Conservation (phyloP, 2,888 invertebrate species). For the Litoditis marina region DNA sequence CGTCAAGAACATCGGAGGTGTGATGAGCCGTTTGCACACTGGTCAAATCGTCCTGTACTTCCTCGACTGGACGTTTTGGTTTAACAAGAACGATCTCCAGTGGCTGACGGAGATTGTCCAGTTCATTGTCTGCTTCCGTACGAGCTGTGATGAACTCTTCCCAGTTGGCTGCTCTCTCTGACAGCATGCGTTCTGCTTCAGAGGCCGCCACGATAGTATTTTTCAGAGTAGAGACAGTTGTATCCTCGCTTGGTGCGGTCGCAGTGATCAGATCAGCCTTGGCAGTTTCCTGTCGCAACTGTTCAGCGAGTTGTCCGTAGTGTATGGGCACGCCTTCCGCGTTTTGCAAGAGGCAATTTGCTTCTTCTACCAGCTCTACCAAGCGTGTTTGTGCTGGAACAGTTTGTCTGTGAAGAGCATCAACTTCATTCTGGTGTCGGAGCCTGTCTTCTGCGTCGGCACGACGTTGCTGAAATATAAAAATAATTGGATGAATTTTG, state of each 20-base stretch:
- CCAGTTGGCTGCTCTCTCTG: conserved; percentile 7
- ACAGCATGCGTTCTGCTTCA: conserved; percentile 6
- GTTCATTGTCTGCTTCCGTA: no score
- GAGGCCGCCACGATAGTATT: conserved; percentile 5
- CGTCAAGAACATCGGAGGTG: no score
- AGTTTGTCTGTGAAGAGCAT: conserved; percentile 25
- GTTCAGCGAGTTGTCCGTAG: conserved; percentile 28
- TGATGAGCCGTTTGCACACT: no score
- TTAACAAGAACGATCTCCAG: no score
- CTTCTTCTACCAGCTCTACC: conserved; percentile 33
- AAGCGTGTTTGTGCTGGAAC: conserved; percentile 24
- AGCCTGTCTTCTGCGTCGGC: conserved; percentile 31
- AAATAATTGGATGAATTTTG: conserved; percentile 1
- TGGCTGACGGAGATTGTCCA: no score
- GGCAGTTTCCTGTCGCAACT: conserved; percentile 23
- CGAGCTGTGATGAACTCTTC: conserved; percentile 20
- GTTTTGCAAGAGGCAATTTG: conserved; percentile 28
- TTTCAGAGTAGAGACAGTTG: conserved; percentile 9
- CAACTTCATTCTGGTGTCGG: conserved; percentile 26
- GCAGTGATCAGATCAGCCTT: conserved; percentile 19
- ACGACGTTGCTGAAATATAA: conserved; percentile 29
- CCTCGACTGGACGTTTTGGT: no score
- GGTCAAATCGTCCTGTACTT: no score
- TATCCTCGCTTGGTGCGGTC: conserved; percentile 15
- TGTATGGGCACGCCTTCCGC: conserved; percentile 36